phyloP scores from a whole-genome alignment of 2,888 invertebrate genomes.

The Platycheirus albimanus region DNA sequence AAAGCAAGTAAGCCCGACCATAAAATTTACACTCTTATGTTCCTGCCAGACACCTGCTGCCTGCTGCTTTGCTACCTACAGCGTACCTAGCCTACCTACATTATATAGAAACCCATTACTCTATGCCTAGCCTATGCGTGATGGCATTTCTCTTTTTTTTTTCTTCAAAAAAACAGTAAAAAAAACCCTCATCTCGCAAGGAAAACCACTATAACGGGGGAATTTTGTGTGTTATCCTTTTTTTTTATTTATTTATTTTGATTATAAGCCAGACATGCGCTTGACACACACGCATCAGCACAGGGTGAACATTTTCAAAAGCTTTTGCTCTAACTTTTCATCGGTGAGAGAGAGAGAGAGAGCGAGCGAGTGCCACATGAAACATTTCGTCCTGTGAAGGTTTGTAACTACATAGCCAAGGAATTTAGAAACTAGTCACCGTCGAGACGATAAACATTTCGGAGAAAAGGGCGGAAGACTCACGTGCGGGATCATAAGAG shows the following conservation, averaged over 20 bases:
- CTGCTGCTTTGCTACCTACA: slow-evolving; percentile 25
- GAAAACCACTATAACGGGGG: slow-evolving; percentile 41
- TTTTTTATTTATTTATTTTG: slow-evolving; percentile 4
- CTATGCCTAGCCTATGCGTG: slow-evolving; percentile 52
- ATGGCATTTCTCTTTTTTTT: too few relatives aligned
- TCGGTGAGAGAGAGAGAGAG: slow-evolving; percentile 15
- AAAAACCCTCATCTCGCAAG: slow-evolving; percentile 36
- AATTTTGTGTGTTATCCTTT: slow-evolving; percentile 22
- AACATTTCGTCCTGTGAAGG: slow-evolving; percentile 35
- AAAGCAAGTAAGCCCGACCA: slow-evolving; percentile 39
- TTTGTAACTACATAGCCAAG: slow-evolving; percentile 57
- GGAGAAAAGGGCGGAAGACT: slow-evolving; percentile 46
- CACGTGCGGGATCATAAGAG: slow-evolving; percentile 29
- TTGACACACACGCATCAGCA: slow-evolving; percentile 46
- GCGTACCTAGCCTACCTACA: slow-evolving; percentile 29
- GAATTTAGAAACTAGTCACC: slow-evolving; percentile 59
- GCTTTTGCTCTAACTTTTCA: slow-evolving; percentile 53
- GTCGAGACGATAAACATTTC: slow-evolving; percentile 58
- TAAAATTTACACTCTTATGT: slow-evolving; percentile 45
- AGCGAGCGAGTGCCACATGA: neutral
- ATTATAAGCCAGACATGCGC: slow-evolving; percentile 44
- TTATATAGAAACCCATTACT: neutral
- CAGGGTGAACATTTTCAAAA: slow-evolving; percentile 54
- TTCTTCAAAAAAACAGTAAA: slow-evolving; percentile 14
- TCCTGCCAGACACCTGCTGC: slow-evolving; percentile 71